These are phyloP conservation scores for Drosophila paramelanica DNA, from an alignment of 2,888 invertebrate species.

Conservation along the genomic window DNA sequence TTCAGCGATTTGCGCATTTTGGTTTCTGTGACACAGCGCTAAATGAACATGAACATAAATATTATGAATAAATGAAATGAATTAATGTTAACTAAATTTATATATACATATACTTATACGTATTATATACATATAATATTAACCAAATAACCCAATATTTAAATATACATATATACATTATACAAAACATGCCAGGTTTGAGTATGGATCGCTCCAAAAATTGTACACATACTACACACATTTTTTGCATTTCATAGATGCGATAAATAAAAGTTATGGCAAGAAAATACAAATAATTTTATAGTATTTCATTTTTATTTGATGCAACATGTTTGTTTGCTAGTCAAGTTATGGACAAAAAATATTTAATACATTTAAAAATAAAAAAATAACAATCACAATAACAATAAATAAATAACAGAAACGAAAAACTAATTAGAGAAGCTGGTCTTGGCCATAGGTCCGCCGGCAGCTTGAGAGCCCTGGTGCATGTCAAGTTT, in stretches of 20 bases:
- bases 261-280: slow-evolving; percentile 56
- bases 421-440: too few species aligned
- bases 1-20: slow-evolving; percentile 9
- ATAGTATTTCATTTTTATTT: too few species aligned
- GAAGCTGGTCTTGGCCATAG: too few species aligned
- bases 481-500: not conserved
- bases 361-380: too few species aligned
- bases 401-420: too few species aligned
- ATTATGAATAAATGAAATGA: slow-evolving; percentile 53
- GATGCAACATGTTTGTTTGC: too few species aligned
- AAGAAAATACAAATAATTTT: slow-evolving; percentile 11
- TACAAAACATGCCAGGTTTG: slow-evolving; percentile 38
- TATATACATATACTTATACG: slow-evolving; percentile 73
- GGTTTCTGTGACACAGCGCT: slow-evolving; percentile 27
- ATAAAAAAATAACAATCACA: too few species aligned
- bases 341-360: too few species aligned
- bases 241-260: slow-evolving; percentile 50
- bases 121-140: slow-evolving; percentile 46
- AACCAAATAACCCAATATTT: slow-evolving; percentile 48
- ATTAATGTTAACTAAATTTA: slow-evolving; percentile 78
- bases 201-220: slow-evolving; percentile 21
- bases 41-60: slow-evolving; percentile 52
- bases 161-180: slow-evolving; percentile 41
- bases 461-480: not conserved
- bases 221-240: slow-evolving; percentile 19